Evolutionary conservation across 2,113 vertebrate genomes (phyloP).

Genomic region (Carassius auratus): DNA sequence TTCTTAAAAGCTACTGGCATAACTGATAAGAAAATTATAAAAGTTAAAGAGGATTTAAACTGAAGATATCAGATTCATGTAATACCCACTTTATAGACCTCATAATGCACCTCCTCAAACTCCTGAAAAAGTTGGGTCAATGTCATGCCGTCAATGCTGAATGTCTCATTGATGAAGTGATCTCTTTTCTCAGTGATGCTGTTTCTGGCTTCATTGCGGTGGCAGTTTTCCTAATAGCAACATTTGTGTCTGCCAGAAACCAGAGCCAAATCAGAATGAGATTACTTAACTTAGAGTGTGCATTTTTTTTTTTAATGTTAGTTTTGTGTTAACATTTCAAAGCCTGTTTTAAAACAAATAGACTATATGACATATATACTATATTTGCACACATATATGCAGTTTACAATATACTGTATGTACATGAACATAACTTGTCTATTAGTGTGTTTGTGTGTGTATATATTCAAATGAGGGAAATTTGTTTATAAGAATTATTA

Average conservation of each 20-base stretch:
- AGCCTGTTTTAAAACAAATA: background rate
- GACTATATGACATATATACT: background rate
- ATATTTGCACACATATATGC: background rate
- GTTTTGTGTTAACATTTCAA: background rate
- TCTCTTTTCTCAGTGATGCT: conserved; percentile 8
- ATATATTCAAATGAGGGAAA: background rate
- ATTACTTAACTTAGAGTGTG: background rate
- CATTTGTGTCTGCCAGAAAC: background rate
- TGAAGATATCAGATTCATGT: background rate
- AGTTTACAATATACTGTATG: background rate
- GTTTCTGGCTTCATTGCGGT: background rate
- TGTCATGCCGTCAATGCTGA: background rate
- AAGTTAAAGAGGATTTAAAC: background rate
- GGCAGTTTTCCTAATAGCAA: background rate
- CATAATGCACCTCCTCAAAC: background rate
- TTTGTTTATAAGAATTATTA: too few species aligned
- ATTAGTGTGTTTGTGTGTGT: too few species aligned
- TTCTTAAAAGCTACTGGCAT: background rate
- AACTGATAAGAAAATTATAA: background rate
- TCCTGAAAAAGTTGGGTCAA: background rate
- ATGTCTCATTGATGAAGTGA: conserved; percentile 5
- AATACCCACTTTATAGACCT: too few species aligned
- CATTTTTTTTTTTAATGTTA: background rate
- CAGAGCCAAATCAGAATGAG: conserved; percentile 3
- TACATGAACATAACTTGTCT: background rate